Base-by-base conservation (phyloP, 2,797 vertebrate genomes). In the Pseudocheirus occidentalis region DNA sequence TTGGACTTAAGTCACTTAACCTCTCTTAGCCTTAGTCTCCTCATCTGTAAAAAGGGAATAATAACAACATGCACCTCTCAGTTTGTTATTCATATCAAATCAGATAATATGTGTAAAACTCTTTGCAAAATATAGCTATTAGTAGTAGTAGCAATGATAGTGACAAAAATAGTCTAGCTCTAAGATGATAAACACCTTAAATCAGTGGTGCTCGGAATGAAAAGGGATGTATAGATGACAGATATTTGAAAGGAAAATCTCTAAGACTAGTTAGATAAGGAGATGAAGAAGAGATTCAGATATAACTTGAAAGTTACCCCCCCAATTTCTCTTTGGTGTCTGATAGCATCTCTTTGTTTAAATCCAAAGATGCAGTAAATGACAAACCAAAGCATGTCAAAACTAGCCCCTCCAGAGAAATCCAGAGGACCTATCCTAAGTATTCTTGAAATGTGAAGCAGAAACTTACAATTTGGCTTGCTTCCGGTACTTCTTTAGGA, bases 331-430 rank as follows among this genome's bases (percentile, higher is more conserved):
- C 31, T 24, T 21, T 34, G 90, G 46, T 93, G 58, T 58, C 93
- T 87, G 96, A 96, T 66, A 93, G 24, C 93, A 50, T 95, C 92
- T 95, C 94, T 55, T 34, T 16, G 0, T 31, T 1, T 52, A 91
- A 52, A 52, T 55, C 91, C 29, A 11, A 4, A 90, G 95, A 93
- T 89, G 14, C 81, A 55, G 53, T 0, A 0, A 27, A 52, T 28
- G 14, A 50, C 12, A 66, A 2, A 24, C 52, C 18, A 0, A 31
- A 14, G 92, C 1, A 1, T 18, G 0, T 14, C 40, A 53, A 16
- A 90, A 11, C 90, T 16, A 21, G 27, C 53, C 18, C 53, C 90
- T 18, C 52, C 52, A 10, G 53, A 2, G 91, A 73, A 14, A 56
- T 0, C 1, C 50, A 73, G 0, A 1, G 52, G 34, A 59, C 73